phyloP scores from a whole-genome alignment of 2,113 vertebrate species.

The Pogona vitticeps region DNA sequence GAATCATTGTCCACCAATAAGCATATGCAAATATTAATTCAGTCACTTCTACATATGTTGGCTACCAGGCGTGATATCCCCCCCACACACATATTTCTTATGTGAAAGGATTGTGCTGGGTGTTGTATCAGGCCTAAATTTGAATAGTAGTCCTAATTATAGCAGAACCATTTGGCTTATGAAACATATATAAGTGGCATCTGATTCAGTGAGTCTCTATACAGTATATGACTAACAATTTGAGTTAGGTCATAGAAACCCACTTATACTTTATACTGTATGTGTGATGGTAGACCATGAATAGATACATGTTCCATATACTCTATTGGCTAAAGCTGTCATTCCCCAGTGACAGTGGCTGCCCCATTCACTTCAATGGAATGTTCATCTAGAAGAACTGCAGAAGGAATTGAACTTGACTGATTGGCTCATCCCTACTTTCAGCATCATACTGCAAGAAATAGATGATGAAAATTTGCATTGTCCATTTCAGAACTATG shows the following conservation, averaged over 20 bases:
- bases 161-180: too few species aligned
- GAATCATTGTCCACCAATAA: too few species aligned
- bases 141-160: too few species aligned
- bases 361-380: neutral
- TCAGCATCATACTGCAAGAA: constrained; percentile 22
- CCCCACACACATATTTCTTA: constrained; percentile 4
- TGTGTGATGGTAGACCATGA: neutral
- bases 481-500: constrained; percentile 24
- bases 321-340: too few species aligned
- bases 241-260: too few species aligned
- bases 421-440: neutral
- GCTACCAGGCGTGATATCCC: neutral
- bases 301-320: neutral
- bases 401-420: neutral
- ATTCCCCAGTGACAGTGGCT: too few species aligned
- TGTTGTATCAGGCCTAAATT: too few species aligned
- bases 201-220: too few species aligned
- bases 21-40: neutral
- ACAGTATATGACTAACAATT: too few species aligned
- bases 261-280: neutral
- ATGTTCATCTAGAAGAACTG: neutral
- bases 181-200: too few species aligned
- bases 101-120: neutral
- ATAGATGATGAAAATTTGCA: neutral
- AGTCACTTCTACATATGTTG: neutral